phyloP scores from a whole-genome alignment of 1,140 invertebrate species.

The Bombus vancouverensis region DNA sequence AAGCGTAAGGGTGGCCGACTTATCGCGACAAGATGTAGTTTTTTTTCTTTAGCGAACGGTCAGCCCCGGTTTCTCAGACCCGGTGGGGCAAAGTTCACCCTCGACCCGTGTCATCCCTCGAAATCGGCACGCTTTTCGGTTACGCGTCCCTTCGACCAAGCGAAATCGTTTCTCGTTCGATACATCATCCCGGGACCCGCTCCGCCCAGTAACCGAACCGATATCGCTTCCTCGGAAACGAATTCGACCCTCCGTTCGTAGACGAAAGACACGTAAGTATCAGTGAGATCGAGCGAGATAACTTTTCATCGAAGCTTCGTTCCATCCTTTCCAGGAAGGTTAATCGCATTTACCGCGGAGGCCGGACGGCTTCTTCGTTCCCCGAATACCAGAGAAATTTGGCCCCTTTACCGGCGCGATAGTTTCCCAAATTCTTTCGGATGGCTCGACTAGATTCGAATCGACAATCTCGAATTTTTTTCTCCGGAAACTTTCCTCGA shows the following conservation, averaged over 20 bases:
- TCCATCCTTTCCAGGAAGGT: constrained; percentile 24
- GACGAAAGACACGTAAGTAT: constrained; percentile 51
- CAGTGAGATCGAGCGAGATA: neutral
- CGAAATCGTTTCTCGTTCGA: constrained; percentile 37
- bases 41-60: neutral
- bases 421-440: neutral
- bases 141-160: neutral
- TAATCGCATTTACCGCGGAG: constrained; percentile 51
- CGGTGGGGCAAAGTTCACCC: neutral
- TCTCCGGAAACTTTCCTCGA: neutral
- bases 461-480: neutral
- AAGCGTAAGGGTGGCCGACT: neutral
- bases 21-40: neutral
- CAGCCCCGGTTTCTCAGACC: neutral
- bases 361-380: neutral
- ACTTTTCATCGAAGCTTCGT: constrained; percentile 54
- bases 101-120: constrained; percentile 9
- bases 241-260: constrained; percentile 12
- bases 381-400: constrained; percentile 37
- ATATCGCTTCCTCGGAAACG: constrained; percentile 19
- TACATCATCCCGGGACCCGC: constrained; percentile 23
- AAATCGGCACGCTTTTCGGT: neutral
- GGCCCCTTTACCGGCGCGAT: neutral
- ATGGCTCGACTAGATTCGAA: neutral
- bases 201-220: neutral